Evolutionary conservation across 1,140 invertebrate genomes (phyloP).

Genomic region (Microplitis mediator): DNA sequence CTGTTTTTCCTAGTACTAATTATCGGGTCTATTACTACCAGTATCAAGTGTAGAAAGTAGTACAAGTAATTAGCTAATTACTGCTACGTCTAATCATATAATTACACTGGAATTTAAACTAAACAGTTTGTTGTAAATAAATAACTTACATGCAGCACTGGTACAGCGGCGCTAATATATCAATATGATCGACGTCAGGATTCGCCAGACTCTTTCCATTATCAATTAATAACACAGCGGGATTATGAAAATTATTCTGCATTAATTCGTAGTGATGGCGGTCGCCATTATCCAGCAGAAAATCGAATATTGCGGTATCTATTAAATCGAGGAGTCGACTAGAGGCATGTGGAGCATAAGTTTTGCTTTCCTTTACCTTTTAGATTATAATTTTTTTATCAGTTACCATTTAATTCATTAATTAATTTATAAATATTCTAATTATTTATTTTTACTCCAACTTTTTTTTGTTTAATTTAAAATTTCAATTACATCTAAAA

Average conservation of each 20-base stretch:
- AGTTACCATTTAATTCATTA: background rate
- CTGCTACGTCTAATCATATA: constrained; percentile 8
- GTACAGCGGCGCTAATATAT: constrained; percentile 87
- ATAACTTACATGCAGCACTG: constrained; percentile 86
- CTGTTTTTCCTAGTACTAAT: too few species aligned
- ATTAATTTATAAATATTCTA: background rate
- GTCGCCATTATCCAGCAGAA: constrained; percentile 93
- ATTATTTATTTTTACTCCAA: too few species aligned
- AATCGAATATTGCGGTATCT: constrained; percentile 90
- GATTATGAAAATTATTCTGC: constrained; percentile 63
- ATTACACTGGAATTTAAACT: constrained; percentile 20
- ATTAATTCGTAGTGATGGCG: constrained; percentile 89
- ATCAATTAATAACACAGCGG: constrained; percentile 82
- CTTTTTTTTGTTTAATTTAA: too few species aligned
- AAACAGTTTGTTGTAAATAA: constrained; percentile 16
- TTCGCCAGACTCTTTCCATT: constrained; percentile 94
- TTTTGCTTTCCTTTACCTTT: constrained; percentile 53
- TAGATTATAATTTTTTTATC: too few species aligned
- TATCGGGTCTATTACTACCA: too few species aligned
- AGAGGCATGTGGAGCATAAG: constrained; percentile 54
- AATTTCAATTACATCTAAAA: too few species aligned
- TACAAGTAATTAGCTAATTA: background rate
- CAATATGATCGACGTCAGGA: constrained; percentile 79
- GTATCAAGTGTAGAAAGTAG: constrained; percentile 31
- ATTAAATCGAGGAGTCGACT: constrained; percentile 82